Evolutionary conservation across 2,888 invertebrate genomes (phyloP), one percentile per base, ranked within the genome.

Genomic region (Tiliacea aurago): DNA sequence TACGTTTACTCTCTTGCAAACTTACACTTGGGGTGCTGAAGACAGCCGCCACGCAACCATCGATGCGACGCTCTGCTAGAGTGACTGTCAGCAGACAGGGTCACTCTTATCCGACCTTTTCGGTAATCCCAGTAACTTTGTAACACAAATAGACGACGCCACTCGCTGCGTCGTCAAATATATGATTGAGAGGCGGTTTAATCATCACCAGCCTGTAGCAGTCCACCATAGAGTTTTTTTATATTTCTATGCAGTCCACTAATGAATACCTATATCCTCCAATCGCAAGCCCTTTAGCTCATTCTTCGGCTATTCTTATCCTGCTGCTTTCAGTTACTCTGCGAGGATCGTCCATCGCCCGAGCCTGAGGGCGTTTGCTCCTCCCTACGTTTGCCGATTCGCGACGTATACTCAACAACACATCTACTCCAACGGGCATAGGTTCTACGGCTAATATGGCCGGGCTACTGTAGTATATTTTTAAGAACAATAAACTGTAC

Each of bases 401-500:
- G 23, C 20, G 0, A 15, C 37, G 5, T 13, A 11, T 3, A 51
- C n/a, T 33, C 23, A 70, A 23, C 0, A 23, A 23, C 7, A 23
- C 9, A 11, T 23, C n/a, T 28, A 33, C 11, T 18, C 18, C 15
- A 33, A 23, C 10, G 2, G 18, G n/a, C 13, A 65, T 20, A 28
- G 20, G 11, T 45, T 37, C 11, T 5, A 45, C 11, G 10, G 7
- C 23, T 7, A 23, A 70, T 20, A 70, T 20, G 20, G 33, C 10
- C 5, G 5, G 11, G 6, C 4, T 4, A 11, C 3, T 45, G 15
- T 37, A 2, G 9, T 20, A 18, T 20, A 58, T 49, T 47, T 62
- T 4, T 37, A 18, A 20, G n/a, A 55, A 73, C 28, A 73, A 55
- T 53, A 18, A 53, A 73, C 4, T 28, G 10, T 47, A 49, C 15